phyloP scores from a whole-genome alignment of 2,797 vertebrate genomes.

The Dipus sagitta region DNA sequence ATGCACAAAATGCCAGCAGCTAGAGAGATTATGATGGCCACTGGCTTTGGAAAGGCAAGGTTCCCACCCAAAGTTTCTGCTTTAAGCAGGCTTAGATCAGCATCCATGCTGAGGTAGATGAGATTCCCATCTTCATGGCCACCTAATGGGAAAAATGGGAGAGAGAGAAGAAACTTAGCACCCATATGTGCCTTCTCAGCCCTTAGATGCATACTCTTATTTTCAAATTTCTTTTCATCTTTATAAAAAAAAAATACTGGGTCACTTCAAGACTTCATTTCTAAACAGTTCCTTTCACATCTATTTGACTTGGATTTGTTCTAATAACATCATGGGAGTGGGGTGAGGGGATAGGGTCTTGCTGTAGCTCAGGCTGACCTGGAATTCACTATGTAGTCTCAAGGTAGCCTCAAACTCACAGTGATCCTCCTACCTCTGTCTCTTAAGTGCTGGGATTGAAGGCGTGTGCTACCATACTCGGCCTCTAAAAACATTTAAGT shows the following conservation, averaged over 20 bases:
- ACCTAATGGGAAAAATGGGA: too few relatives aligned
- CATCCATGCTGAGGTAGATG: not conserved
- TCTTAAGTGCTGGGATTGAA: too few relatives aligned
- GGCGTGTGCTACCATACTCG: too few relatives aligned
- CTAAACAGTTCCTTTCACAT: not conserved
- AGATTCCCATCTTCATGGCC: not conserved
- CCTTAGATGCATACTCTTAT: not conserved
- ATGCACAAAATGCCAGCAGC: not conserved
- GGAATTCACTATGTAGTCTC: too few relatives aligned
- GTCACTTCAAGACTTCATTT: not conserved
- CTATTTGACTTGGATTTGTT: not conserved
- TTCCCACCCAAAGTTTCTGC: not conserved
- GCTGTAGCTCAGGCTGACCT: too few relatives aligned
- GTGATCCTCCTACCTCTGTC: too few relatives aligned
- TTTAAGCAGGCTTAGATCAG: not conserved
- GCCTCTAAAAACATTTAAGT: not conserved
- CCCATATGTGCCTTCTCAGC: not conserved
- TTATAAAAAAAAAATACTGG: not conserved
- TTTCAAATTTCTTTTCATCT: conserved; percentile 3
- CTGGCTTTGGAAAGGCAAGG: conserved; percentile 8
- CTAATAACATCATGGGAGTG: too few relatives aligned
- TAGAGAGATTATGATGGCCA: not conserved
- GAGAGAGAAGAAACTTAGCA: not conserved
- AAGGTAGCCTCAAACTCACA: too few relatives aligned
- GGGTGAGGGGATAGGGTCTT: too few relatives aligned